Base-by-base conservation (phyloP, 2,888 invertebrate species). In the Ichneumon xanthorius region DNA sequence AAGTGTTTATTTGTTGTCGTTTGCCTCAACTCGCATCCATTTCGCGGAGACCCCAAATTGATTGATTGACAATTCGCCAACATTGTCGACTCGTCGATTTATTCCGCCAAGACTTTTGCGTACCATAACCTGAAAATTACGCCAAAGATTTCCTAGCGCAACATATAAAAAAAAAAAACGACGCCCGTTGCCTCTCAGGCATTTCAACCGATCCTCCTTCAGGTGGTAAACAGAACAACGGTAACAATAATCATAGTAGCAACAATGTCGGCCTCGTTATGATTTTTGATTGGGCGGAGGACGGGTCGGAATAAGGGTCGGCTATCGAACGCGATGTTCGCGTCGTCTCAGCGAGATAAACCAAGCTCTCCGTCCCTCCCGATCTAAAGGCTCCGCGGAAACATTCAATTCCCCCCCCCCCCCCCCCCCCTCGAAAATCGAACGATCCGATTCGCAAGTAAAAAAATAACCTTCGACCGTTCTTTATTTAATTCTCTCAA, bases 261-360 rank as follows among this genome's bases (percentile, higher is more conserved):
- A 5, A 9, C 40, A 40, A 40, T 33, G n/a, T 63, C n/a, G 16
- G 1, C n/a, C 14, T 58, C 22, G 9, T 61, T 61, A 63, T 16
- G 33, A 63, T 63, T 63, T 63, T 63, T 30, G 33, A 63, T 63
- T 63, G 63, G 70, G 55, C 67, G 73, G 80, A 50, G 72, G 65
- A 65, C 16, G 82, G 76, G 7, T 63, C 58, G 22, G 22, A 82
- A 48, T 48, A 48, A 61, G 33, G 73, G 65, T 67, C 72, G 37
- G 55, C 71, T 82, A 85, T 82, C 85, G 85, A 85, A 71, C 81
- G 78, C 77, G 16, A 63, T 67, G 78, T 63, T 63, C 67, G 82
- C 82, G 78, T 82, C 77, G 76, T 76, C 48, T 78, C 72, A 48
- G 65, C 77, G 63, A 79, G 82, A 85, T 85, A 82, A 85, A 76